Base-by-base conservation (phyloP, 2,113 vertebrate species). In the Acanthochromis polyacanthus region DNA sequence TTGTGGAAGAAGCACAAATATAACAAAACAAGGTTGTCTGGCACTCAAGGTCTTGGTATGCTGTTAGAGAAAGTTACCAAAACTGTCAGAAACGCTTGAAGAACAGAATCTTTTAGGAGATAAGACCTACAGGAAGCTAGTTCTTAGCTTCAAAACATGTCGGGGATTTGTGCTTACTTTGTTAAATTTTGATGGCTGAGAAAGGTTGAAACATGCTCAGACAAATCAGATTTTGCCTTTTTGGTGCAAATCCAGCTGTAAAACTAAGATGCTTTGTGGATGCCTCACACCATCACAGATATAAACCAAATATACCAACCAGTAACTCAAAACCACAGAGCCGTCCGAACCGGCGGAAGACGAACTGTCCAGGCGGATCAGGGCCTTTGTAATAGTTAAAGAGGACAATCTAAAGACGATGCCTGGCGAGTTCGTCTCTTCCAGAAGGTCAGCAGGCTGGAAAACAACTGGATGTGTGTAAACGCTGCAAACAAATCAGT, bases 371-470 rank as follows among this genome's bases (percentile, higher is more conserved):
- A 75, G 84, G 91, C 84, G 53, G 71, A 93, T 95, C 93, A 94
- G 92, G 94, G 93, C 93, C 93, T 94, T 94, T 91, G 88, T 93
- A 91, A 93, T 87, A 93, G 89, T 91, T 89, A 84, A 93, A 94
- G 91, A 93, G 93, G 93, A 95, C 94, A 95, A 94, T 95, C 94
- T 93, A 86, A 91, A 93, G 92, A 92, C 76, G 90, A 92, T 93
- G 92, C 89, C 91, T 84, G 91, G 84, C 67, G 78, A 72, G 68
- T 89, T 65, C 75, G 74, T 85, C 87, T 88, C 82, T 62, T 68
- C 30, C 51, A 64, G 65, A 57, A 77, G 82, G 56, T 89, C 87
- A 71, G 74, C 32, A 7, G 74, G 68, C 73, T 59, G 68, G 72
- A 43, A 73, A 48, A 52, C 50, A 46, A 46, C 7, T 52, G 38